Conservation (phyloP, 1,140 invertebrate genomes). For the Galendromus occidentalis region DNA sequence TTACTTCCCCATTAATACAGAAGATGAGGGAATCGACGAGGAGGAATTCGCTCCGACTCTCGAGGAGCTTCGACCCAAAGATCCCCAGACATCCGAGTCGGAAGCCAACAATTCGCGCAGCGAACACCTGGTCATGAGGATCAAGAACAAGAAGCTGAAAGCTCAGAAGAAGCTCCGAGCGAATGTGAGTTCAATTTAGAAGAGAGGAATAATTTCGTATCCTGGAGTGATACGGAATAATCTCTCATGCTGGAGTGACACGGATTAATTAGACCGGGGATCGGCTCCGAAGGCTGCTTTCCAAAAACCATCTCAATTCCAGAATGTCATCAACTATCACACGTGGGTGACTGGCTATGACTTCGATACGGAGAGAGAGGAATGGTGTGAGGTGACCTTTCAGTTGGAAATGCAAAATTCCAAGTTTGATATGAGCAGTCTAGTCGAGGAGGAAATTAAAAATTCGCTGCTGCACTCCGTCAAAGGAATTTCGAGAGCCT, state of each 20-base stretch:
- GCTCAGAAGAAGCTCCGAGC: background rate
- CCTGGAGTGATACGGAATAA: too few relatives aligned
- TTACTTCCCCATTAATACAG: background rate
- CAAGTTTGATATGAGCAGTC: slow-evolving; percentile 49
- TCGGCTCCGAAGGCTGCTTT: too few relatives aligned
- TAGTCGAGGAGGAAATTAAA: slow-evolving; percentile 48
- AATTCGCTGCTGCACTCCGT: slow-evolving; percentile 58
- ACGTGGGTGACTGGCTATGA: slow-evolving; percentile 41
- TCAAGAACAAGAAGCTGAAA: background rate
- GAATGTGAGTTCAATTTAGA: background rate
- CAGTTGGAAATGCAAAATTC: slow-evolving; percentile 34
- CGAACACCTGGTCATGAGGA: background rate
- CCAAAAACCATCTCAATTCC: slow-evolving; percentile 10
- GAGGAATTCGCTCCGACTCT: background rate
- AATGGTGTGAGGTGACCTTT: slow-evolving; percentile 48
- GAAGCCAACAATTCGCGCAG: background rate
- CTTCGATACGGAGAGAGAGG: slow-evolving; percentile 45
- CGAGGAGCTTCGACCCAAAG: slow-evolving; percentile 10
- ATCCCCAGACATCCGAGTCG: slow-evolving; percentile 13
- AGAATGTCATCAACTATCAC: slow-evolving; percentile 20
- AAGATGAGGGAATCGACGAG: slow-evolving; percentile 6
- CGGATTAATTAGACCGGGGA: too few relatives aligned
- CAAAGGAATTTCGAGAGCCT: slow-evolving; percentile 56
- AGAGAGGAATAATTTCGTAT: too few relatives aligned
- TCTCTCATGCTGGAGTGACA: too few relatives aligned